phyloP scores from a whole-genome alignment of 2,797 vertebrate species.

The Neosilurus mollespiculum region DNA sequence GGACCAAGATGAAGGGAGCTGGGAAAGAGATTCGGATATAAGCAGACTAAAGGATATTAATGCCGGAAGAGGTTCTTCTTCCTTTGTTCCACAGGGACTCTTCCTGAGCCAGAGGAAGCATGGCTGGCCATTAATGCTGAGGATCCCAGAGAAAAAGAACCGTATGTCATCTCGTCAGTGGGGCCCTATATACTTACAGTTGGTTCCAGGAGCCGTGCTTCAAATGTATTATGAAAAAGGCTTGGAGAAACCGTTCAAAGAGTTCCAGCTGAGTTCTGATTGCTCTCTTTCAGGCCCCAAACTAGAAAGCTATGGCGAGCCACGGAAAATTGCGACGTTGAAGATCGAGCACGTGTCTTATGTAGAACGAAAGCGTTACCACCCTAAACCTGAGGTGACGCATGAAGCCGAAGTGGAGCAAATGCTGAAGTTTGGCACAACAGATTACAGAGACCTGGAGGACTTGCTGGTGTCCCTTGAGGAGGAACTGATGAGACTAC shows the following conservation, averaged over 20 bases:
- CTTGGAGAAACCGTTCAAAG: slow-evolving; percentile 93
- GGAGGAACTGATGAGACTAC: slow-evolving; percentile 85
- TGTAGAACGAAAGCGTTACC: slow-evolving; percentile 86
- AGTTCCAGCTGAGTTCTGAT: slow-evolving; percentile 87
- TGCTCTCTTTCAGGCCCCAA: slow-evolving; percentile 88
- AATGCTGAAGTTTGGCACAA: slow-evolving; percentile 93
- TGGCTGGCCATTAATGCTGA: slow-evolving; percentile 94
- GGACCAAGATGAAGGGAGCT: slow-evolving; percentile 50
- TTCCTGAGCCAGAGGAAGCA: slow-evolving; percentile 81
- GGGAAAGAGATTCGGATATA: slow-evolving; percentile 25
- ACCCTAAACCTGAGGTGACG: slow-evolving; percentile 84
- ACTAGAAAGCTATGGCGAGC: slow-evolving; percentile 85
- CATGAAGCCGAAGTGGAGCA: slow-evolving; percentile 88
- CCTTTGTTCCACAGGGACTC: slow-evolving; percentile 76
- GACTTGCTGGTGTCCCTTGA: slow-evolving; percentile 85
- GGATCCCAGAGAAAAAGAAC: slow-evolving; percentile 98
- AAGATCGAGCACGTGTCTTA: slow-evolving; percentile 91
- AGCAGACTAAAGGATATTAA: slow-evolving; percentile 50
- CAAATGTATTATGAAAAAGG: slow-evolving; percentile 97
- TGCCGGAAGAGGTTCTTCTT: slow-evolving; percentile 47
- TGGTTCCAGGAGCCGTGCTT: slow-evolving; percentile 85
- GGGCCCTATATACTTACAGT: slow-evolving; percentile 92
- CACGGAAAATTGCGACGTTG: slow-evolving; percentile 89
- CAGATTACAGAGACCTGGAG: slow-evolving; percentile 81
- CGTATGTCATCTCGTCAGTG: slow-evolving; percentile 98